Base-by-base conservation (phyloP, 2,797 vertebrate genomes). In the Mormyrus proboscirostris region DNA sequence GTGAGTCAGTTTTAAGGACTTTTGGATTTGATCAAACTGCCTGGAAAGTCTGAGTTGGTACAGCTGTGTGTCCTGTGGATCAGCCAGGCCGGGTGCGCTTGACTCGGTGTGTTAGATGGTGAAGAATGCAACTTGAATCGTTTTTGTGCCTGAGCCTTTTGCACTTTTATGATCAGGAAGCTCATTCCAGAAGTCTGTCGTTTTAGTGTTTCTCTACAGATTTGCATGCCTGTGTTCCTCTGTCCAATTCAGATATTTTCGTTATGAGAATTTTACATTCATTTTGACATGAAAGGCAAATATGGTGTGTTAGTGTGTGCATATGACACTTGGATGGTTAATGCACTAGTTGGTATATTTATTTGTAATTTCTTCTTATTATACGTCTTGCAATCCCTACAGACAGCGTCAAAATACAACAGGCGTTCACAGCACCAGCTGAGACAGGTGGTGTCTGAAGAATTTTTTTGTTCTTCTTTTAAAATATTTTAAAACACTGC, bases 161-260 rank as follows among this genome's bases (percentile, higher is more conserved):
- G 19, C 47, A 9, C 12, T 62, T 10, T 22, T 29, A 87, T 86
- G 93, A 92, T 59, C 91, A 95, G 95, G 95, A 96, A 96, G 94
- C 94, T 44, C 14, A 87, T 91, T 55, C 86, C 41, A 90, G 49
- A 91, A 22, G n/a, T 88, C 55, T 84, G 8, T 92, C 88, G 87
- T 22, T 16, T 86, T 9, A 88, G 1, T n/a, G 69, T 69, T 4
- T 84, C 47, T 0, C n/a, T 14, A 3, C 4, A 19, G 22, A 91
- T 92, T 91, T 92, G 90, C 89, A 91, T 91, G 82, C 38, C 86
- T 51, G 53, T 91, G 73, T 91, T 93, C 49, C 33, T 50, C 44
- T 53, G 29, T 89, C 59, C 90, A 47, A 38, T 87, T 88, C 88
- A 91, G 50, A 29, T 91, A 44, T 4, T 55, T 53, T 82, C 38